Percentiles rank a stretch among this genome's conserved stretches.
phyloP scores from a whole-genome alignment of 2,888 invertebrate species.

The Dinocampus coccinellae region DNA sequence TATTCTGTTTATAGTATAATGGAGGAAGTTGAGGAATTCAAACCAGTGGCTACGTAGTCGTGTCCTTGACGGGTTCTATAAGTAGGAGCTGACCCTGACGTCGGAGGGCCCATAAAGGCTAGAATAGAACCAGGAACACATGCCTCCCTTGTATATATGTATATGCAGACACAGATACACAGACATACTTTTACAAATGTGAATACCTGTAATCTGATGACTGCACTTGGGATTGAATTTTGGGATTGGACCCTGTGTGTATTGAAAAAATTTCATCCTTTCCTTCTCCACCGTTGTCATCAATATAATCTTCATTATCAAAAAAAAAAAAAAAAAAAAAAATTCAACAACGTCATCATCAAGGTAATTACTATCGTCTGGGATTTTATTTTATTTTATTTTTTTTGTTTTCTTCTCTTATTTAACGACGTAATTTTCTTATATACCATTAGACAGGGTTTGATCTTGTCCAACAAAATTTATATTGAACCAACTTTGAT shows the following conservation, averaged over 20 bases:
- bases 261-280: background rate
- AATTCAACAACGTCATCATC: background rate
- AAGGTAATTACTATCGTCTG: background rate
- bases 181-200: no score
- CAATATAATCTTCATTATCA: no score
- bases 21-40: conserved; percentile 1
- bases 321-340: background rate
- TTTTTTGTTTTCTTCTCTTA: background rate
- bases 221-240: background rate
- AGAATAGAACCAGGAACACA: background rate
- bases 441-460: background rate
- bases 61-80: conserved; percentile 4
- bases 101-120: background rate
- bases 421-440: background rate
- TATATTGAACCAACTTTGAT: background rate
- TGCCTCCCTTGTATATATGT: background rate
- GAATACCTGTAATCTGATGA: no score
- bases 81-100: conserved; percentile 4
- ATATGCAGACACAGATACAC: background rate
- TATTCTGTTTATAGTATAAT: background rate
- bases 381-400: background rate
- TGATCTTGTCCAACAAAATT: background rate
- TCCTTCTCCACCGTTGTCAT: background rate
- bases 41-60: background rate
- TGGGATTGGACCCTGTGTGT: background rate